Conservation (phyloP, 2,888 invertebrate species). For the Chorisops tibialis region DNA sequence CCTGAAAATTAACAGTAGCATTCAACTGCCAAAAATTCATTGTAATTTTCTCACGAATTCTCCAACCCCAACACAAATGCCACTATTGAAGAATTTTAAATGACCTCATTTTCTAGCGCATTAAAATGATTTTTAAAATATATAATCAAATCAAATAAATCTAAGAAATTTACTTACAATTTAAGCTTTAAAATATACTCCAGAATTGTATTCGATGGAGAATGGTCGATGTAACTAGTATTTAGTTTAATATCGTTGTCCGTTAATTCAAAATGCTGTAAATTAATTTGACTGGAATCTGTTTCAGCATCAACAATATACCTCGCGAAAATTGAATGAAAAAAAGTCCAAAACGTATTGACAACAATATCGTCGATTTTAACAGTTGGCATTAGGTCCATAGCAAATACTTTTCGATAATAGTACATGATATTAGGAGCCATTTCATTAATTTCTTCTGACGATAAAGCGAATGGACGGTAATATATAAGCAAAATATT, state of each 20-base stretch:
- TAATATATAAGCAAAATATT: slow-evolving; percentile 48
- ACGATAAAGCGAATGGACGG: slow-evolving; percentile 47
- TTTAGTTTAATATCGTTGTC: slow-evolving; percentile 45
- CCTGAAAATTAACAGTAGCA: no score
- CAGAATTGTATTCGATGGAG: no score
- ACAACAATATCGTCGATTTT: slow-evolving; percentile 45
- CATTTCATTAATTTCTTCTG: slow-evolving; percentile 46
- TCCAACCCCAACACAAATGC: no score
- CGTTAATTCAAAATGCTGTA: slow-evolving; percentile 43
- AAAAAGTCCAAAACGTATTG: slow-evolving; percentile 50
- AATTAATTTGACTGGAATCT: slow-evolving; percentile 38
- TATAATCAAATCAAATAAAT: no score
- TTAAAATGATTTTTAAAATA: no score
- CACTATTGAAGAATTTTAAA: no score
- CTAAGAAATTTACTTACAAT: no score
- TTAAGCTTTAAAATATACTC: no score
- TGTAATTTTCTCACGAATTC: no score
- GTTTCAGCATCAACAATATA: slow-evolving; percentile 43
- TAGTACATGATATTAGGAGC: slow-evolving; percentile 48
- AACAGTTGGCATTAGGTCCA: slow-evolving; percentile 35
- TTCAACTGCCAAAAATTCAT: no score
- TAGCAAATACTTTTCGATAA: slow-evolving; percentile 45
- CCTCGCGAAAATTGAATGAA: slow-evolving; percentile 46
- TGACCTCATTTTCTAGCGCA: no score
- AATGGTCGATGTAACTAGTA: not conserved